Conservation (phyloP, 2,797 vertebrate species). For the Crax fasciolata region DNA sequence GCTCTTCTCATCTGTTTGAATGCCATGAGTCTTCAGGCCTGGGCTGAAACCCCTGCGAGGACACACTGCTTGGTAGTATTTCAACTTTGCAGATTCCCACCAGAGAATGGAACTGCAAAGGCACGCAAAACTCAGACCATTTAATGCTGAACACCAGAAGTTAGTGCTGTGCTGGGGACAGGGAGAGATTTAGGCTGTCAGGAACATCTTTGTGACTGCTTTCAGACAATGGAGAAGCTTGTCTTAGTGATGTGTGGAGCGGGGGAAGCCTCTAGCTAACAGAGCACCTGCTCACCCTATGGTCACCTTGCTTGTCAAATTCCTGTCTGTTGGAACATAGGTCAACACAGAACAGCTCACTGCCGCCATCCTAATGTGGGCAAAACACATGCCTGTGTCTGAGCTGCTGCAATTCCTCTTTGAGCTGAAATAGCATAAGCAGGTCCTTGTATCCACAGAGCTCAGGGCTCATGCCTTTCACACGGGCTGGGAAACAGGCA, state of each 20-base stretch:
- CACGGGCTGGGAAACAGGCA: not conserved
- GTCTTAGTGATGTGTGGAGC: not conserved
- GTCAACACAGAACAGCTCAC: not conserved
- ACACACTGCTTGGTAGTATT: not conserved
- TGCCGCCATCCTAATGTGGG: not conserved
- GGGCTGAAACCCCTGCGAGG: not conserved
- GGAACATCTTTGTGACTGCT: not conserved
- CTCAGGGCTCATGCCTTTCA: not conserved
- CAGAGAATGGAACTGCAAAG: not conserved
- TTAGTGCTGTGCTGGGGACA: not conserved
- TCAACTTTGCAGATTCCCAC: not conserved
- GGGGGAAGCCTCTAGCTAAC: not conserved
- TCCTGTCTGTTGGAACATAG: not conserved
- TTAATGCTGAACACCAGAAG: not conserved
- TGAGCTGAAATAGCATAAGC: not conserved
- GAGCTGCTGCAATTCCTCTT: not conserved
- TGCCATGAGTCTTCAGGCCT: not conserved
- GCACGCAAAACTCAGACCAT: not conserved
- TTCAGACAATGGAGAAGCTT: not conserved
- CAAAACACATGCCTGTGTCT: not conserved
- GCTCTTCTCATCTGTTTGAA: slow-evolving; percentile 6
- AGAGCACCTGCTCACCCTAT: not conserved
- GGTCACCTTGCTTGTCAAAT: not conserved
- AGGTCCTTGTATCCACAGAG: not conserved
- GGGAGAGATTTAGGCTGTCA: not conserved